Conservation (phyloP, 2,797 vertebrate genomes). For the Gallinago nigripennis region DNA sequence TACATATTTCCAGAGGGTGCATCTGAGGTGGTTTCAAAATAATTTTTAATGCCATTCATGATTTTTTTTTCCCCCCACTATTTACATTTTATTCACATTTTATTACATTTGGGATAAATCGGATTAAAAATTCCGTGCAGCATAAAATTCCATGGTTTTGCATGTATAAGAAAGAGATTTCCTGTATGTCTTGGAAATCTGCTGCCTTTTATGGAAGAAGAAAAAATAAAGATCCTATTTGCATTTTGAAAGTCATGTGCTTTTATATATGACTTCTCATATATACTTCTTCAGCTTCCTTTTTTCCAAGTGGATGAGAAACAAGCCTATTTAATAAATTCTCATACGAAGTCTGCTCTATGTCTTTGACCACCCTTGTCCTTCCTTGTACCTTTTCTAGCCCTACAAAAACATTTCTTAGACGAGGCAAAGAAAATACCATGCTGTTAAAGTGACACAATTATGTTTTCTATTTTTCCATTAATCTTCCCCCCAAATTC, state of each 20-base stretch:
- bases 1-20: neutral
- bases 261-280: neutral
- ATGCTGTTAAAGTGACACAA: neutral
- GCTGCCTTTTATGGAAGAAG: neutral
- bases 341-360: neutral
- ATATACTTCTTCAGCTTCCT: neutral
- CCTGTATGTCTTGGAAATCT: neutral
- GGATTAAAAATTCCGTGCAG: neutral
- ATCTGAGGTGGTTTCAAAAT: neutral
- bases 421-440: neutral
- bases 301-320: neutral
- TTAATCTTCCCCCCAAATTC: neutral
- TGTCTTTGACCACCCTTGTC: neutral
- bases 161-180: neutral
- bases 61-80: neutral
- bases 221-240: neutral
- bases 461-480: neutral
- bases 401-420: neutral
- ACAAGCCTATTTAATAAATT: neutral
- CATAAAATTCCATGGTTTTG: neutral
- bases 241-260: neutral
- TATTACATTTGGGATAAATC: neutral
- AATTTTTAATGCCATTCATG: neutral
- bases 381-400: neutral
- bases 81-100: neutral